phyloP scores from a whole-genome alignment of 2,888 invertebrate species.

The Parochlus steinenii region DNA sequence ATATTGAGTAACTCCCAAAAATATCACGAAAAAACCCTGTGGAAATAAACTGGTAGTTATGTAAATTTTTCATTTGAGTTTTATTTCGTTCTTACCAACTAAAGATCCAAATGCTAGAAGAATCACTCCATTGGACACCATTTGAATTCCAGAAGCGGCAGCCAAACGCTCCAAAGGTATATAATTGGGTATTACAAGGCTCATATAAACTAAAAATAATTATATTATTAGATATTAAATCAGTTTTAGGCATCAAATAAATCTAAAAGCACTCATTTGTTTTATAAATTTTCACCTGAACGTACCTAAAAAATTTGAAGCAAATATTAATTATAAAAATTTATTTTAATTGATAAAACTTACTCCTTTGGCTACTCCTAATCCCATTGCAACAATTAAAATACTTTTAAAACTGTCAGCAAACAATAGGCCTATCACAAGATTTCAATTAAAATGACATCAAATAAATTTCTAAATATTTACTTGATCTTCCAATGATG shows the following conservation, averaged over 20 bases:
- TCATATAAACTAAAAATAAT: conserved; percentile 42
- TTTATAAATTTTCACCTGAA: too few relatives aligned
- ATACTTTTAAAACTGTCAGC: conserved; percentile 24
- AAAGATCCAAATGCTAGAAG: conserved; percentile 42
- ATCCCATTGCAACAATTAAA: conserved; percentile 35
- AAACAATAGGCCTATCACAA: conserved; percentile 29
- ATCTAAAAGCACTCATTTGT: too few relatives aligned
- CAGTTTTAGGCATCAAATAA: too few relatives aligned
- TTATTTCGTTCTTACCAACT: conserved; percentile 34
- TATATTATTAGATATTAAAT: too few relatives aligned
- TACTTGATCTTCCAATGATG: conserved; percentile 43
- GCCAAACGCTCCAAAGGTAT: conserved; percentile 48
- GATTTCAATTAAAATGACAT: conserved; percentile 28
- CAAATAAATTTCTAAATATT: conserved; percentile 27
- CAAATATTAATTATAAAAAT: conserved; percentile 1
- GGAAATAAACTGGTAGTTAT: neutral
- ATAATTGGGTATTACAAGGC: conserved; percentile 47
- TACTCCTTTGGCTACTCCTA: conserved; percentile 54
- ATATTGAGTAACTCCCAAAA: conserved; percentile 11
- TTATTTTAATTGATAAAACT: neutral
- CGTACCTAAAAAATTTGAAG: too few relatives aligned
- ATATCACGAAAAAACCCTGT: conserved; percentile 12
- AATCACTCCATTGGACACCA: conserved; percentile 47
- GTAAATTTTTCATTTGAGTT: neutral
- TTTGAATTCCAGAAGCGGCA: conserved; percentile 52